A percentile compares a stretch with the other conserved stretches of the same genome.
These are phyloP conservation scores for Gymnothorax javanicus DNA, from an alignment of 2,797 vertebrate species.

Conservation along the genomic window DNA sequence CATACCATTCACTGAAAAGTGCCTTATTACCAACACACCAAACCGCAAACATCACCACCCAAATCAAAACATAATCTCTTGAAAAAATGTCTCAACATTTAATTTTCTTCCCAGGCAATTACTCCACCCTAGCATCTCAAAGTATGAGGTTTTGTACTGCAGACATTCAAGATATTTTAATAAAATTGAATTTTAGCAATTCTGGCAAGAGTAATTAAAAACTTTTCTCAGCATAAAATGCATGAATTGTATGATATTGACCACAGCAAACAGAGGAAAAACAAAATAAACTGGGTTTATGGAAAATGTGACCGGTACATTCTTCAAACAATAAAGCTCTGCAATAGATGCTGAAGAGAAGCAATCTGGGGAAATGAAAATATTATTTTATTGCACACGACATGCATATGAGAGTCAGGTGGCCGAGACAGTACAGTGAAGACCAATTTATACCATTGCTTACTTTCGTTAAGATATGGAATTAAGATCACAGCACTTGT, in stretches of 20 bases:
- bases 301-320: background rate
- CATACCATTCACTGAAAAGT: conserved; percentile 12
- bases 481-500: background rate
- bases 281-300: background rate
- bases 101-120: conserved; percentile 11
- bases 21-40: background rate
- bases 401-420: background rate
- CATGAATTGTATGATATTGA: background rate
- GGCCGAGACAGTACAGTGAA: background rate
- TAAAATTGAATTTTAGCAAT: background rate
- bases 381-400: background rate
- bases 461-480: background rate
- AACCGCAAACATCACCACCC: background rate
- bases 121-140: background rate
- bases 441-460: background rate
- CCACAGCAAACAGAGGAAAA: background rate
- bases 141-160: background rate
- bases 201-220: background rate
- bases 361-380: background rate
- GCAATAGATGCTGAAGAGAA: background rate
- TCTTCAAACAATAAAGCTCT: background rate
- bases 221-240: background rate
- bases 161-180: conserved; percentile 18
- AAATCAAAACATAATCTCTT: background rate
- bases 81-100: conserved; percentile 3